A percentile compares a stretch with the other conserved stretches of the same genome.
Evolutionary conservation across 2,113 vertebrate genomes (phyloP).

Genomic region (Alligator mississippiensis): DNA sequence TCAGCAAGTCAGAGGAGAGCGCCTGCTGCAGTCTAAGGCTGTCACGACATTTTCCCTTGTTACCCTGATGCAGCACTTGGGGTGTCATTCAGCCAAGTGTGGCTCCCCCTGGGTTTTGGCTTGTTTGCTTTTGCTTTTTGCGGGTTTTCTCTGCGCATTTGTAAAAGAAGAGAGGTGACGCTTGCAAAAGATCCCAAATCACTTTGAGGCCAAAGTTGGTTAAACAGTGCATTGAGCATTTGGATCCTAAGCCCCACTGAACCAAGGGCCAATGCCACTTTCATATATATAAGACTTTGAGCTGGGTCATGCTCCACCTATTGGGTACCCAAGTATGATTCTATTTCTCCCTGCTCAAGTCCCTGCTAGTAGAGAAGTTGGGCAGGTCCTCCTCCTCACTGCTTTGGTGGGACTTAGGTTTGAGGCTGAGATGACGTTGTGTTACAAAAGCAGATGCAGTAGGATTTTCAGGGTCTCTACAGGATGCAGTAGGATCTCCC

Average conservation of each 20-base stretch:
- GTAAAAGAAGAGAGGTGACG: background rate
- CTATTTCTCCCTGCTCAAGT: too few species aligned
- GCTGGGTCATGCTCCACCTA: too few species aligned
- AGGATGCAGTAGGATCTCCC: too few species aligned
- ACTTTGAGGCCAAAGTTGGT: background rate
- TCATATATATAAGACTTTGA: too few species aligned
- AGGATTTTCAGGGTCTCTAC: too few species aligned
- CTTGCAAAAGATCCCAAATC: background rate
- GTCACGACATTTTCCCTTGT: background rate
- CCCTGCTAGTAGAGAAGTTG: too few species aligned
- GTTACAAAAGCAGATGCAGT: too few species aligned
- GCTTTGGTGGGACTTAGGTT: too few species aligned
- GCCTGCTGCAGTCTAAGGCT: rapidly evolving
- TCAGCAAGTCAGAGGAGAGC: background rate
- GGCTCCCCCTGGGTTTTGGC: background rate
- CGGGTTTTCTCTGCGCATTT: background rate
- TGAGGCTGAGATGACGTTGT: too few species aligned
- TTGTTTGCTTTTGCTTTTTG: background rate
- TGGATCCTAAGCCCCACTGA: background rate
- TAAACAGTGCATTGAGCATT: background rate
- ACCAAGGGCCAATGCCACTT: background rate
- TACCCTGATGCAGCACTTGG: background rate
- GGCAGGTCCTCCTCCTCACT: too few species aligned
- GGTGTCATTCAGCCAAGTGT: background rate
- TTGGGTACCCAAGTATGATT: too few species aligned